Evolutionary conservation across 2,797 vertebrate genomes (phyloP), one percentile per base, ranked within the genome.

Genomic region (Rhyacichthys aspro): DNA sequence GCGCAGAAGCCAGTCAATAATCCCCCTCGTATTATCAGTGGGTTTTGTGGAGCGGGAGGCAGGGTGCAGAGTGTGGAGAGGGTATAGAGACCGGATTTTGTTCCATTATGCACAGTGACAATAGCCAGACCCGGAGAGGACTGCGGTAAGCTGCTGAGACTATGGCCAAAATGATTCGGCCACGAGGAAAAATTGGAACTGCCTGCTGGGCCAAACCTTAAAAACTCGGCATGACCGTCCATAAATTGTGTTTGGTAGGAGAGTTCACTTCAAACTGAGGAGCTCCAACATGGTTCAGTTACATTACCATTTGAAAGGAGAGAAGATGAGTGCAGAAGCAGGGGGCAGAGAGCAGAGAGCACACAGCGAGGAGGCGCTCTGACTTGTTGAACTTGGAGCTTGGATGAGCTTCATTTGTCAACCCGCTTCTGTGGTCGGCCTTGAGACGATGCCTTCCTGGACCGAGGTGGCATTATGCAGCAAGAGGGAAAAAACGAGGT

Each of bases 291-390:
- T 50, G 68, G 70, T 80, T 78, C 70, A 73, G 59, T 42, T 15
- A 58, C 70, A 91, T 91, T 88, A 86, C 62, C 88, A 89, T 90
- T 83, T 86, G 82, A 90, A 88, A 86, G 74, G 63, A 67, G 59
- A 59, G 67, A 71, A 72, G 69, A 85, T 70, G 69, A 85, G 78
- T 73, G 74, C 61, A 67, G 53, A 12, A 46, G 68, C n/a, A 9
- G 15, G 19, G 36, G 58, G 59, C 54, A 44, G 56, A 67, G 39
- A 77, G 69, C 79, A 66, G 76, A 49, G 60, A 61, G 38, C 16
- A 53, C 1, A 56, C 3, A 32, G 56, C 3, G 5, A 38, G 55
- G 58, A 74, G 60, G 43, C 42, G 71, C 33, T 19, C 47, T 56
- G 83, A 89, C 79, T 86, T 88, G 81, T 86, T 88, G 81, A 90